Evolutionary conservation across 2,113 vertebrate species (phyloP), one percentile per base, ranked within the genome.

Genomic region (Oenanthe oenanthe): DNA sequence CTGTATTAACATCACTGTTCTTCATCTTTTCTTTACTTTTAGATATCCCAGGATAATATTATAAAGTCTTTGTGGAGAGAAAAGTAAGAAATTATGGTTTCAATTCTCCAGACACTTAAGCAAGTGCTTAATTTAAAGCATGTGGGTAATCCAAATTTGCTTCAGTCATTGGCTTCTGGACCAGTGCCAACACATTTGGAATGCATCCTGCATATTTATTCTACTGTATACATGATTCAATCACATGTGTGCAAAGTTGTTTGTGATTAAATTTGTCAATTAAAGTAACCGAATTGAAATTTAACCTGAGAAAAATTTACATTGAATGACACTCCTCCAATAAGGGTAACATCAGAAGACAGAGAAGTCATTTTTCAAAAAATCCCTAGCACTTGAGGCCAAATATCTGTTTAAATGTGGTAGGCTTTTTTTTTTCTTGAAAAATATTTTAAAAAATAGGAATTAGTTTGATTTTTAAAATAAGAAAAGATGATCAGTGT

Each of bases 81-180:
- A 89, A 95, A 80, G 43, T 74, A 45, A 90, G 83, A 96, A 86
- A 45, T 84, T 83, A 74, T 67, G 75, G 43, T 84, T 95, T 94
- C 36, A 82, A 71, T 88, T 93, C 78, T 86, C 56, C 43, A 74
- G 83, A 92, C 48, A 42, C 63, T 90, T 94, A 94, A 92, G 94
- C 60, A 83, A 96, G 60, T 90, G 82, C 78, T 90, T 97, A 96
- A 96, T 95, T 96, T 96, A 93, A 96, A 96, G 67, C 93, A 95
- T 71, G 60, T 90, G 93, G 84, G 58, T 97, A 96, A 96, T 95
- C 72, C 79, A 90, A 85, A 96, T 95, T 92, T 90, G 61, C 72
- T 93, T 88, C 92, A 86, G 75, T 86, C 48, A 42, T 80, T 93
- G 78, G 71, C n/a, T 86, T 90, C 68, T 95, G 94, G 85, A 84